Percentiles rank a stretch among this genome's conserved stretches.
phyloP scores from a whole-genome alignment of 2,797 vertebrate genomes.

The Salarias fasciatus region DNA sequence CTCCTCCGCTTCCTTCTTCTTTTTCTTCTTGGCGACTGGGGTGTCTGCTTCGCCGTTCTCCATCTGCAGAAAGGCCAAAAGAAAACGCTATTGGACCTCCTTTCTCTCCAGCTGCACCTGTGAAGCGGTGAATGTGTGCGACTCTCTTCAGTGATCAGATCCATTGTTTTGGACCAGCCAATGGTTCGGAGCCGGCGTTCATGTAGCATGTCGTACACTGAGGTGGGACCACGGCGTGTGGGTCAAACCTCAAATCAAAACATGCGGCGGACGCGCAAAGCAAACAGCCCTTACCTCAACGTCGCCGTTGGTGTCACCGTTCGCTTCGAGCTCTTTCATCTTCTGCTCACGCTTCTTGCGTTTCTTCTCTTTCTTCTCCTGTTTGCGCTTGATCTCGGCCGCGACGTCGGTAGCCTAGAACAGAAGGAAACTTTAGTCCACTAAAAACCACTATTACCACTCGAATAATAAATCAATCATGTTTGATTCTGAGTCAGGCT shows the following conservation, averaged over 20 bases:
- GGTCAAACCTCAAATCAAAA: conserved; percentile 75
- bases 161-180: conserved; percentile 76
- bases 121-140: conserved; percentile 70
- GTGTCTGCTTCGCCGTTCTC: conserved; percentile 56
- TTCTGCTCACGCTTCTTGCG: conserved; percentile 88
- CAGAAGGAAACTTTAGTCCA: rapidly evolving
- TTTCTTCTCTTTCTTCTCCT: conserved; percentile 92
- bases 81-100: too few species aligned
- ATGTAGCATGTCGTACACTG: conserved; percentile 82
- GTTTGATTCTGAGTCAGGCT: conserved; percentile 87
- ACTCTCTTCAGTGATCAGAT: conserved; percentile 84
- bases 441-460: too few species aligned
- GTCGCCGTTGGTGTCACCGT: conserved; percentile 49
- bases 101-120: too few species aligned
- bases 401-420: conserved; percentile 86
- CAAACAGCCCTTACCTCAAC: conserved; percentile 36
- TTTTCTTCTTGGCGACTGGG: conserved; percentile 74
- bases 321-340: conserved; percentile 76
- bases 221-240: conserved; percentile 61
- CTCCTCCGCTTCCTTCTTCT: conserved; percentile 46
- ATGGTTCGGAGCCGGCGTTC: conserved; percentile 82
- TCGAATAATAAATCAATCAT: too few species aligned
- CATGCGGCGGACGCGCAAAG: conserved; percentile 44
- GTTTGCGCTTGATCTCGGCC: conserved; percentile 86
- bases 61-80: conserved; percentile 5